Percentiles rank a stretch among this genome's conserved stretches.
These are phyloP conservation scores for Neoarius graeffei DNA, from an alignment of 2,113 vertebrate species.

Conservation along the genomic window DNA sequence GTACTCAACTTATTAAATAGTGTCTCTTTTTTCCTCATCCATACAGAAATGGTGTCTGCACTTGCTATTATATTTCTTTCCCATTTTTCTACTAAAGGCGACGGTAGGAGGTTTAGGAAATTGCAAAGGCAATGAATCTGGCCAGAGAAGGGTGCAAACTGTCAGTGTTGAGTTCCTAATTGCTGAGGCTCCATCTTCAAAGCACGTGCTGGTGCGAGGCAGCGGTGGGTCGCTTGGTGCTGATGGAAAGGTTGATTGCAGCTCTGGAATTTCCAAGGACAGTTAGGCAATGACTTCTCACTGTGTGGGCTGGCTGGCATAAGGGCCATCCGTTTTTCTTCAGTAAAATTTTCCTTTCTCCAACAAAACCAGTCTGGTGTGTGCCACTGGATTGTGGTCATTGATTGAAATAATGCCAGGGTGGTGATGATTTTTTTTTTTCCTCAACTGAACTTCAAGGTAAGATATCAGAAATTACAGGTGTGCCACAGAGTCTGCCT, in stretches of 20 bases:
- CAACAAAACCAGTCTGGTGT: conserved; percentile 1
- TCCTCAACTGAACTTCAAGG: background rate
- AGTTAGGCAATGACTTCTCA: conserved; percentile 55
- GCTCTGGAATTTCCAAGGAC: conserved; percentile 63
- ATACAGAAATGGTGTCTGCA: background rate
- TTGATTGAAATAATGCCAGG: conserved; percentile 4
- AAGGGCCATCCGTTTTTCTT: conserved; percentile 16
- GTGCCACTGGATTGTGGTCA: conserved; percentile 3
- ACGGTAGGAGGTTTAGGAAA: conserved; percentile 1
- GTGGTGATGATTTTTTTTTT: background rate
- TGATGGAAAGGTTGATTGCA: conserved; percentile 64
- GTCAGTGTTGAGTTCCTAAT: conserved; percentile 62
- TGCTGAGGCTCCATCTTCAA: conserved; percentile 63
- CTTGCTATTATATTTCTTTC: background rate
- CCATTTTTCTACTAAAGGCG: conserved; percentile 18
- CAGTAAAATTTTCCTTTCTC: background rate
- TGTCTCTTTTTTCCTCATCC: background rate
- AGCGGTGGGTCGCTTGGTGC: conserved; percentile 5
- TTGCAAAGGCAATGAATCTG: conserved; percentile 5
- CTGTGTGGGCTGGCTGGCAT: conserved; percentile 68
- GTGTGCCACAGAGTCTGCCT: background rate
- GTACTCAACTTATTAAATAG: background rate
- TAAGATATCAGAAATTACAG: background rate
- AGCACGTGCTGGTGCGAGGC: conserved; percentile 58
- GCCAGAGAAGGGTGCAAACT: conserved; percentile 61